Conservation (phyloP, 2,797 vertebrate genomes). For the Percopsis omiscomaycus region DNA sequence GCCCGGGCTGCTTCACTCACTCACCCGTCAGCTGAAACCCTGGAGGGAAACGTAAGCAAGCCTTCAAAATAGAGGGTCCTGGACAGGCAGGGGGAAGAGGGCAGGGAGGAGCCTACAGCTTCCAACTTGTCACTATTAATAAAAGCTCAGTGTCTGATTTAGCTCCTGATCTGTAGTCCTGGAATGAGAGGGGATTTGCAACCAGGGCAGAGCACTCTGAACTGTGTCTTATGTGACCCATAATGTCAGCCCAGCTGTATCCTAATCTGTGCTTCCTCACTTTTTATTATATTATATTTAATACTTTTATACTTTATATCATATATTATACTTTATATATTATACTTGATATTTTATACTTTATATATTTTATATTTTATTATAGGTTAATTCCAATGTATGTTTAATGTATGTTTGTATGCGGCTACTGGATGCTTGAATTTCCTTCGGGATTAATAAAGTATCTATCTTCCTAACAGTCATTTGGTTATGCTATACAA, state of each 20-base stretch:
- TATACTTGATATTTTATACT: too few relatives aligned
- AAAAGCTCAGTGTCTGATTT: constrained; percentile 69
- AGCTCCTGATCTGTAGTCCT: constrained; percentile 49
- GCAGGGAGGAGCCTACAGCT: constrained; percentile 32
- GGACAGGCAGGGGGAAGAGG: constrained; percentile 36
- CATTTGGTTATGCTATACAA: too few relatives aligned
- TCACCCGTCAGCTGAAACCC: constrained; percentile 68
- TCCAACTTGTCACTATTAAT: constrained; percentile 72
- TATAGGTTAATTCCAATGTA: too few relatives aligned
- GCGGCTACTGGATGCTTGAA: too few relatives aligned
- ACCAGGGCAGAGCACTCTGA: constrained; percentile 47
- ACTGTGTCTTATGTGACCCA: constrained; percentile 52
- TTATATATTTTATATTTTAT: too few relatives aligned
- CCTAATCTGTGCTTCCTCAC: constrained; percentile 50
- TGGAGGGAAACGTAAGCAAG: constrained; percentile 55
- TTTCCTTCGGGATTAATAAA: too few relatives aligned
- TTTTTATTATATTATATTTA: too few relatives aligned
- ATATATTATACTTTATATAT: too few relatives aligned
- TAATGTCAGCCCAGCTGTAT: constrained; percentile 63
- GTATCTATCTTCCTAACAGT: too few relatives aligned
- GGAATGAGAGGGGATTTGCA: constrained; percentile 67
- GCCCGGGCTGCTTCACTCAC: constrained; percentile 62
- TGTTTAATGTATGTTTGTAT: too few relatives aligned
- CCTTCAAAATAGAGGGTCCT: constrained; percentile 65
- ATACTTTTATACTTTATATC: too few relatives aligned